phyloP scores from a whole-genome alignment of 2,113 vertebrate species.

The Nipponia nippon region DNA sequence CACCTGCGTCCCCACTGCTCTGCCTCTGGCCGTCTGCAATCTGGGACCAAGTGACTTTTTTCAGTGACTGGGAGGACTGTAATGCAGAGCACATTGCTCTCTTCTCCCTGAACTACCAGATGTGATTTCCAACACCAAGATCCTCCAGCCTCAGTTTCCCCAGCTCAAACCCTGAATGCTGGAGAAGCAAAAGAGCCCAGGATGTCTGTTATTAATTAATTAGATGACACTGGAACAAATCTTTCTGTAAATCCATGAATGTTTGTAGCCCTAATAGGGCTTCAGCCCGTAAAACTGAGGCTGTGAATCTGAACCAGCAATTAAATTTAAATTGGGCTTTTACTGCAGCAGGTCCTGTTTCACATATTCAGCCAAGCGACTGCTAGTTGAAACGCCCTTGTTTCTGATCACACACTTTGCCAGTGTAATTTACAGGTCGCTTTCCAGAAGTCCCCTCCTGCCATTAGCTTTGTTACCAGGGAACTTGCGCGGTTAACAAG shows the following conservation, averaged over 20 bases:
- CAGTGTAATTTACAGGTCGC: neutral
- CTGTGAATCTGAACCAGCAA: neutral
- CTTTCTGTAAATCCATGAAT: neutral
- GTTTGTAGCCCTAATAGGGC: neutral
- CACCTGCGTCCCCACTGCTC: rapidly evolving
- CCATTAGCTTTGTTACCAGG: neutral
- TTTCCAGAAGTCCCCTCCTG: neutral
- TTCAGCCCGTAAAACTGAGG: neutral
- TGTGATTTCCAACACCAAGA: neutral
- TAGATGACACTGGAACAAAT: neutral
- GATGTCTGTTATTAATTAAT: neutral
- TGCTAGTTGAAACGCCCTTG: neutral
- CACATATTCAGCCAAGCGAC: neutral
- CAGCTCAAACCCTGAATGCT: neutral
- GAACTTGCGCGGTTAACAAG: neutral
- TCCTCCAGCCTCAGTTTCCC: neutral
- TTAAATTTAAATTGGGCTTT: neutral
- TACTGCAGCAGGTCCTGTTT: neutral
- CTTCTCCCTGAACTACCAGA: neutral
- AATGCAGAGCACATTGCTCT: neutral
- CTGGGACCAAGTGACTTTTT: neutral
- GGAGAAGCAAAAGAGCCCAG: neutral
- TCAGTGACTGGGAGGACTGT: neutral
- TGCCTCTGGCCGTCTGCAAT: neutral
- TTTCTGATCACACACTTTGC: neutral